Evolutionary conservation across 2,113 vertebrate species (phyloP), one percentile per base, ranked within the genome.

Genomic region (Suncus etruscus): DNA sequence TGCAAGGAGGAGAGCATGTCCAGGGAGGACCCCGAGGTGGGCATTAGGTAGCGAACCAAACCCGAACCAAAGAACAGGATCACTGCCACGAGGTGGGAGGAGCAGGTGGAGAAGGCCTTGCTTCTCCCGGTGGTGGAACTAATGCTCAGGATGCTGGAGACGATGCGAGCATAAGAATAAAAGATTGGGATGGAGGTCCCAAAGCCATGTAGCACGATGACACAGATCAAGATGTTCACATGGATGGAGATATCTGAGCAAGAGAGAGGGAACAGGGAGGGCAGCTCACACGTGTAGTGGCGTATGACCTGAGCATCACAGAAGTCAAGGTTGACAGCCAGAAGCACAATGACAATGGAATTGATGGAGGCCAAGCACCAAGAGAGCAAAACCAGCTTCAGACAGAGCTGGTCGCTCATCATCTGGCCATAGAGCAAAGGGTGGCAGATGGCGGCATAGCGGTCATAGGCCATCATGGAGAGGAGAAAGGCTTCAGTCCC

Each of bases 11-110:
- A 87, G n/a, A 95, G 84, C 65, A 95, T 69, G 66, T 94, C 95
- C 0, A 87, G 45, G 12, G 91, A 94, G 51, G 90, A 91, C 7
- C 84, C 89, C 8, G 94, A 94, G 7, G 88, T 77, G 24, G 96
- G 96, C 87, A 92, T 92, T 1, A 96, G 92, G 74, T 96, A 97
- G n/a, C 91, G 82, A 83, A 93, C 48, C 77, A 96, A 87, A 16
- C 94, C 90, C 0, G 94, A 96, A 3, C 96, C 95, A 31, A 96
- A 96, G 32, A 92, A 96, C 18, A 97, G 91, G 47, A 86, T 66
- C 18, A 96, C 95, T 8, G 96, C 92, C 0, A 75, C 47, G 15
- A 97, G 50, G 66, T 96, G 96, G 16, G 93, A 96, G 20, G 92
- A 92, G 12, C 96, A 96, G 29, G 94, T 95, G 9, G 92, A 94